These are phyloP conservation scores for Panurus biarmicus DNA, from an alignment of 2,113 vertebrate species.

Conservation along the genomic window DNA sequence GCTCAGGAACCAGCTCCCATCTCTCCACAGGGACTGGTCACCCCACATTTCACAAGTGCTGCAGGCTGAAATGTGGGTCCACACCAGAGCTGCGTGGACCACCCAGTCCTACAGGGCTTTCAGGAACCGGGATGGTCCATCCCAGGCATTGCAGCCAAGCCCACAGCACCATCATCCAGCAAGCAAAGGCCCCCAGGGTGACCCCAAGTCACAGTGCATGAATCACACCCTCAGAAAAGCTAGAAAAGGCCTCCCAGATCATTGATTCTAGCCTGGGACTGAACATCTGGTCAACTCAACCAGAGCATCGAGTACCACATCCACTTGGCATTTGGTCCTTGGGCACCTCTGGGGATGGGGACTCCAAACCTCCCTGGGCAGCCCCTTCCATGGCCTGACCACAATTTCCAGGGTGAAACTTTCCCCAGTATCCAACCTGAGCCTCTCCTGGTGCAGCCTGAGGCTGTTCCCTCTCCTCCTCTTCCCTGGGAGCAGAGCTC, in stretches of 20 bases:
- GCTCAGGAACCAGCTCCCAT: neutral
- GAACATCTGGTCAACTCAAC: neutral
- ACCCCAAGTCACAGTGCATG: accelerated
- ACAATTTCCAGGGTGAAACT: accelerated
- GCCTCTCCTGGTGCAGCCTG: neutral
- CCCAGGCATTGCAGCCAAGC: neutral
- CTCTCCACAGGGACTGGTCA: neutral
- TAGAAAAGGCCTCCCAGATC: neutral
- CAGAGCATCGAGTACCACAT: neutral
- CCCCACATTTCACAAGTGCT: neutral
- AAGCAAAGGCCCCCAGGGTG: accelerated
- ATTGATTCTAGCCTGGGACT: neutral
- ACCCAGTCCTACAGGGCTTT: accelerated
- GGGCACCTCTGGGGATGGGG: neutral
- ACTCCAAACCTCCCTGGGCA: neutral
- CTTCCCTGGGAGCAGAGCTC: neutral
- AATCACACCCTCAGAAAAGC: neutral
- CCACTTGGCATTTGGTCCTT: neutral
- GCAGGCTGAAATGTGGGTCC: neutral
- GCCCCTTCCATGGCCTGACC: accelerated
- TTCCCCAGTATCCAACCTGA: accelerated
- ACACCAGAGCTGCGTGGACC: neutral
- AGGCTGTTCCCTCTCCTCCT: neutral
- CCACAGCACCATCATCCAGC: neutral
- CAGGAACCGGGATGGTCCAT: neutral